Evolutionary conservation across 2,888 invertebrate genomes (phyloP), one percentile per base, ranked within the genome.

Genomic region (Parnassius smintheus): DNA sequence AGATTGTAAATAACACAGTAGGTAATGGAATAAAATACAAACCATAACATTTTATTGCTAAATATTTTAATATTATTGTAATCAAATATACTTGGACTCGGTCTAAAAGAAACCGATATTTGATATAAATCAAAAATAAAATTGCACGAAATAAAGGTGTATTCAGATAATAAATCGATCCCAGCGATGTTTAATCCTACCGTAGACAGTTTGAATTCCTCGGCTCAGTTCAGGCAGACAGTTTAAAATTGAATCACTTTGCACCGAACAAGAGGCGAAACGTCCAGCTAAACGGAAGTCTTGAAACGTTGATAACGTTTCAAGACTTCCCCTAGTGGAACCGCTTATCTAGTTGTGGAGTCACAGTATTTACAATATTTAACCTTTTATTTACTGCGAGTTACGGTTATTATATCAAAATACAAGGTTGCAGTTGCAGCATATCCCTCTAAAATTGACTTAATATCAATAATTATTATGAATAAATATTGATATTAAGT

Each of bases 171-270:
- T 45, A 55, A 61, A 57, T 62, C 51, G 56, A 56, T 54, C 48
- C n/a, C 22, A 25, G 49, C 67, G 52, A 54, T 52, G 44, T 62
- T 52, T 62, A 56, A 65, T 61, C 65, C 61, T 55, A 68, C 67
- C 71, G 73, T 67, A 72, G 74, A 74, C 75, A 72, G 71, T 73
- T 73, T 66, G 72, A 74, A 77, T 76, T 75, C 75, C 65, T 65
- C 66, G 61, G 56, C 68, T 59, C 65, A 68, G 70, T 66, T 61
- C 69, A 69, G 70, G 69, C 70, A 68, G 76, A 71, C 72, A 68
- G 72, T 76, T 75, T 67, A 57, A 74, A 77, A 80, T 80, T 75
- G 75, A 77, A 77, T 76, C 73, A 75, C 74, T 75, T 73, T 69
- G 70, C 69, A 62, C 57, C 41, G 61, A 52, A 57, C 61, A 56